Base-by-base conservation (phyloP, 1,140 invertebrate species). In the Leptopilina clavipes region DNA sequence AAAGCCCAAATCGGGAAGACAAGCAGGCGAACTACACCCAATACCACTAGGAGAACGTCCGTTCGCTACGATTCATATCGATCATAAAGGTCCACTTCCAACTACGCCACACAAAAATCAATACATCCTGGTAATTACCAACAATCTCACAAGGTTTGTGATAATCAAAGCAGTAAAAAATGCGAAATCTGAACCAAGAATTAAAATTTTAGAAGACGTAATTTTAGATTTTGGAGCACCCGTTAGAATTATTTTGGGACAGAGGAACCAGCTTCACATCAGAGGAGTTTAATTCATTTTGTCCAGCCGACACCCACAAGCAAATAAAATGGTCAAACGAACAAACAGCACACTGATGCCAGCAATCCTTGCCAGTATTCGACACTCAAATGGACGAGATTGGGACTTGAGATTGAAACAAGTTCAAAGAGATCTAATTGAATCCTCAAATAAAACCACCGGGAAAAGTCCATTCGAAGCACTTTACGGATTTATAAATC, bases 341-440 rank as follows among this genome's bases (percentile, higher is more conserved):
- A 59, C 54, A 10, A 59, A 59, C 19, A 59, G 54, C 19, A 59
- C 54, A 0, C 8, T 59, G 10, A 59, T 59, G 8, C 54, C 54
- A 22, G 54, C 54, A 59, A 22, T 59, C 11, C 19, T 59, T 17
- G 54, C 65, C 0, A 76, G 31, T 17, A 37, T 76, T 6, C 18
- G 25, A 10, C 14, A 71, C 1, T n/a, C 37, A 8, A 75, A 76
- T 8, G 48, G 59, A 9, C 71, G 65, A 18, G 71, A 72, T 18
- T 76, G 78, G 71, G 72, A 79, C 18, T 19, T 17, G 6, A 40
- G 31, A 43, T 6, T 74, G 18, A 52, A 52, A 44, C 18, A 19
- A 18, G 40, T 76, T 3, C 59, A 79, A 71, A 71, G 71, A 45
- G 56, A 79, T 45, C 8, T 79, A 22, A 79, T 76, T 59, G 40